These are phyloP conservation scores for Diglossa cyanea DNA, from an alignment of 2,797 vertebrate genomes.

Conservation along the genomic window DNA sequence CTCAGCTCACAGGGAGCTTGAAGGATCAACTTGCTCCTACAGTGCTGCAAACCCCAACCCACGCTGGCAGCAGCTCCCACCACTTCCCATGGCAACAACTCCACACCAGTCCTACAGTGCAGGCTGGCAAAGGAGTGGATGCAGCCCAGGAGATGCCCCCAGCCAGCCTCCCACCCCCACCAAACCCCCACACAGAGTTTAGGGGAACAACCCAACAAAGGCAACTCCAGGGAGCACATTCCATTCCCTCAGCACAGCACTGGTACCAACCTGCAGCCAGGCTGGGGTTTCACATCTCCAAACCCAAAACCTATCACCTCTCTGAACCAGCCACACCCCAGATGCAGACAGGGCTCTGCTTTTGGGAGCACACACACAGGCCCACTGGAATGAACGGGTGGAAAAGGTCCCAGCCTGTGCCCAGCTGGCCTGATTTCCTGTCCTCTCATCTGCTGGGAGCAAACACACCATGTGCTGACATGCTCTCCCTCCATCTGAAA, in stretches of 20 bases:
- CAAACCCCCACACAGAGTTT: neutral
- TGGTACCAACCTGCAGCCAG: neutral
- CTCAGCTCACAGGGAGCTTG: rapidly evolving
- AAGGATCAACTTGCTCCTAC: neutral
- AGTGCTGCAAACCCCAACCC: neutral
- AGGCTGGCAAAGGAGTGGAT: neutral
- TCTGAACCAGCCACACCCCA: neutral
- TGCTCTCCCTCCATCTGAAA: neutral
- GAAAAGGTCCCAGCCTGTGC: neutral
- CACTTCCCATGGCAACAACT: neutral
- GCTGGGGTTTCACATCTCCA: neutral
- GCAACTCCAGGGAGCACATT: neutral
- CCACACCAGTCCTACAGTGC: rapidly evolving
- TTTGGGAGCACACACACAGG: rapidly evolving
- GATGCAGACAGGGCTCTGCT: neutral
- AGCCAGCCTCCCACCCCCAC: neutral
- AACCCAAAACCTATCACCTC: neutral
- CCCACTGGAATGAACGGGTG: neutral
- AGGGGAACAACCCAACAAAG: neutral
- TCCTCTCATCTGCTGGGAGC: neutral
- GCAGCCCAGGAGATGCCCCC: neutral
- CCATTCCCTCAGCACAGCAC: neutral
- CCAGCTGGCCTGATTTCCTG: neutral
- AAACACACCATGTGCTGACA: rapidly evolving
- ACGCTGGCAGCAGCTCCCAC: neutral